Base-by-base conservation (phyloP, 2,888 invertebrate genomes). In the Eremobia ochroleuca region DNA sequence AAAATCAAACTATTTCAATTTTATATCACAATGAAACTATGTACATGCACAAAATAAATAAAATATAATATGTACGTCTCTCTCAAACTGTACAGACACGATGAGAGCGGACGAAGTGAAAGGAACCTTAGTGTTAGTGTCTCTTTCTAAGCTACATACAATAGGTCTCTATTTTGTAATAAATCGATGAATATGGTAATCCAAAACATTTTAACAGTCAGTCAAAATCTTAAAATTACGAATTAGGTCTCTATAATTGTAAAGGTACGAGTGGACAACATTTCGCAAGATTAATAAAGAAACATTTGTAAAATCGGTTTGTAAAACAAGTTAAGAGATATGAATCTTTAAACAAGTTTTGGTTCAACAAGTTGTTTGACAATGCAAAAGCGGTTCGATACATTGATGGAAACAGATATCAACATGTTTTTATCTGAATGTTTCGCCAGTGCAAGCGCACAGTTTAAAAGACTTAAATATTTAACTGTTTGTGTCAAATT, bases 401-500 rank as follows among this genome's bases (percentile, higher is more conserved):
- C 49, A 49, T 49, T 25, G 31, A 67, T 18, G 25, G 25, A 34
- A 67, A 49, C 67, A n/a, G 67, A 49, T 49, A 31, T 31, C 28
- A 66, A 66, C 28, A 31, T 66, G 25, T 31, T 67, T 65, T 15
- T 49, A 31, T 25, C 11, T 34, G n/a, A n/a, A 37, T 52, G 2
- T 37, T 55, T 55, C 34, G n/a, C n/a, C 25, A n/a, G n/a, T 34
- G n/a, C 34, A 68, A 68, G 34, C 34, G 68, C 52, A 34, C 6
- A 68, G 6, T 13, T 68, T 21, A 52, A 79, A 79, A 79, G 40
- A 76, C 79, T 69, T 77, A 11, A 66, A 67, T 37, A 71, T 62
- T 67, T n/a, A 52, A 59, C 15, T 13, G 25, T 74, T 76, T 43
- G 28, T 79, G 55, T 70, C 64, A 49, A 71, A 79, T 70, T 52